Evolutionary conservation across 2,113 vertebrate species (phyloP).

Genomic region (Rhabdomys dilectus): DNA sequence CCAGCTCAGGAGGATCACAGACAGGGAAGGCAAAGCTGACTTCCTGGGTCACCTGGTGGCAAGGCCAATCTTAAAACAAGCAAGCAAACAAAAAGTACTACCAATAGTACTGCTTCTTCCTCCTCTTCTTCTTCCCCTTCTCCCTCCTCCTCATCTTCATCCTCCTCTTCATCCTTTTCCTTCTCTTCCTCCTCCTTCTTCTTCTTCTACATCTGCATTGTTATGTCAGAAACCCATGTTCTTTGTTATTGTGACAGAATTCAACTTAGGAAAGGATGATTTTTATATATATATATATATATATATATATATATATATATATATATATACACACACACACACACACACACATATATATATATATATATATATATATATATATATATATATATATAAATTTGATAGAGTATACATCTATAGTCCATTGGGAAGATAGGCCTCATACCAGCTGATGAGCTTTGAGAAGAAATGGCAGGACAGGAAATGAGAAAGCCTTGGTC

Average conservation of each 20-base stretch:
- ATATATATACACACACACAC: too few species aligned
- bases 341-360: too few species aligned
- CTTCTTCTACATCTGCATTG: too few species aligned
- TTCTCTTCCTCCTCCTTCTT: too few species aligned
- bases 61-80: neutral
- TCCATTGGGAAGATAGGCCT: neutral
- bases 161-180: neutral
- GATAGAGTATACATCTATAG: neutral
- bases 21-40: neutral
- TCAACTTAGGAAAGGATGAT: conserved; percentile 12
- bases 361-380: too few species aligned
- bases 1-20: neutral
- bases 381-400: too few species aligned
- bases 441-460: neutral
- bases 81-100: neutral
- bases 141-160: neutral
- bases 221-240: neutral
- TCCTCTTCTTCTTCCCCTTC: too few species aligned
- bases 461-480: conserved; percentile 25
- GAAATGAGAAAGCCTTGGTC: conserved; percentile 30
- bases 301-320: too few species aligned
- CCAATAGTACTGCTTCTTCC: too few species aligned
- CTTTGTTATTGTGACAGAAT: conserved; percentile 40
- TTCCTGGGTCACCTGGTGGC: neutral
- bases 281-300: neutral